Percentiles rank a stretch among this genome's conserved stretches.
Evolutionary conservation across 2,113 vertebrate genomes (phyloP).

Genomic region (Ameiurus melas): DNA sequence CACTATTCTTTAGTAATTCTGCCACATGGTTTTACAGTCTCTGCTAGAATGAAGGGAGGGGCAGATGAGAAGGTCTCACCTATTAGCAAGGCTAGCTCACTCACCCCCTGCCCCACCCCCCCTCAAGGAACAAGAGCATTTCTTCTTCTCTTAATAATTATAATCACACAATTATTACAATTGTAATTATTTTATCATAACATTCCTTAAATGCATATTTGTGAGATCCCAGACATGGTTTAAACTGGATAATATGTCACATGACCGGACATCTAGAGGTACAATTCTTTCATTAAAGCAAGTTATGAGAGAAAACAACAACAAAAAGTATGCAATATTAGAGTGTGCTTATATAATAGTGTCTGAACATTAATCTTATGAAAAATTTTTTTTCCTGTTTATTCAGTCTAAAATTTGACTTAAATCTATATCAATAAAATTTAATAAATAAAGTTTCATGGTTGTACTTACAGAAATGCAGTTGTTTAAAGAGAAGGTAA

Average conservation of each 20-base stretch:
- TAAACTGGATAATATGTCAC: neutral
- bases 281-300: neutral
- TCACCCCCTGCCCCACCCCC: too few relatives aligned
- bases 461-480: neutral
- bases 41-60: neutral
- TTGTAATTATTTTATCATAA: neutral
- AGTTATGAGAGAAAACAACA: neutral
- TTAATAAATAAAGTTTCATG: neutral
- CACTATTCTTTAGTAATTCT: constrained; percentile 23
- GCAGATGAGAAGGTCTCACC: neutral
- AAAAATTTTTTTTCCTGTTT: neutral
- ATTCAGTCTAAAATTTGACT: neutral
- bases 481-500: neutral
- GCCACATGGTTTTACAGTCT: neutral
- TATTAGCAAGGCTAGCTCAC: neutral
- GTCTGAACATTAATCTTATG: neutral
- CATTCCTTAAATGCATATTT: neutral
- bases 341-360: neutral
- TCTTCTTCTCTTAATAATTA: neutral
- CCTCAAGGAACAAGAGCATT: too few relatives aligned
- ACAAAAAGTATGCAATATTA: neutral
- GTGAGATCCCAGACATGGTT: neutral
- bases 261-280: neutral
- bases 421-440: neutral
- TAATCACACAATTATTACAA: neutral